A percentile compares a stretch with the other conserved stretches of the same genome.
Evolutionary conservation across 2,888 invertebrate species (phyloP).

Genomic region (Hololepta plana): DNA sequence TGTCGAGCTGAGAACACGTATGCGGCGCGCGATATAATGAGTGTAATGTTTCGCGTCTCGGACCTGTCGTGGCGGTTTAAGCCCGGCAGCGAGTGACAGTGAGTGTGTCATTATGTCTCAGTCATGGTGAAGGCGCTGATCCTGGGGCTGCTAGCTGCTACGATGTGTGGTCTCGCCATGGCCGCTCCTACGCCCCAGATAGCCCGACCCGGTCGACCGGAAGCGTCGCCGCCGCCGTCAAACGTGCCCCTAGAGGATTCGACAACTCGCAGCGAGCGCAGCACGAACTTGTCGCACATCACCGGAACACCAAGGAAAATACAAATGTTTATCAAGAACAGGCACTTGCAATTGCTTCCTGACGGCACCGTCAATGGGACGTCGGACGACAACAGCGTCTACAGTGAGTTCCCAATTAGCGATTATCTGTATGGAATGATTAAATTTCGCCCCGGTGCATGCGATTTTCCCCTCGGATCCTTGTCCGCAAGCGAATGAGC

Average conservation of each 20-base stretch:
- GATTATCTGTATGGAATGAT: background rate
- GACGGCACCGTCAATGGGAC: constrained; percentile 77
- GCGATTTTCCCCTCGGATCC: no score
- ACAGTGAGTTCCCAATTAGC: constrained; percentile 47
- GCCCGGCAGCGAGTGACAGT: constrained; percentile 19
- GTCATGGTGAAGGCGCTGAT: constrained; percentile 30
- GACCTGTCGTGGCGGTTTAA: constrained; percentile 32
- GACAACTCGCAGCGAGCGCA: constrained; percentile 43
- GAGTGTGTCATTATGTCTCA: constrained; percentile 27
- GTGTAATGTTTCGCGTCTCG: constrained; percentile 18
- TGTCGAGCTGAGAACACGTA: constrained; percentile 30
- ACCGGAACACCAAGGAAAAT: constrained; percentile 64
- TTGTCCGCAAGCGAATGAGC: no score
- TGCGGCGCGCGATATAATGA: constrained; percentile 16
- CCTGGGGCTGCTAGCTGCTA: constrained; percentile 27
- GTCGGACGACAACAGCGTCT: constrained; percentile 59
- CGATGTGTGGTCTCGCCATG: constrained; percentile 25
- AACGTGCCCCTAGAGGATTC: constrained; percentile 9
- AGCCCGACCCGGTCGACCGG: constrained; percentile 13
- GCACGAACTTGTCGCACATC: constrained; percentile 64
- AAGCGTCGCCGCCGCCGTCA: constrained; percentile 13
- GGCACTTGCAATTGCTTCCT: constrained; percentile 63
- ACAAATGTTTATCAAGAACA: constrained; percentile 70
- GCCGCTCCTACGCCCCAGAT: constrained; percentile 20
- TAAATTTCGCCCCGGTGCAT: no score